Evolutionary conservation across 2,797 vertebrate species (phyloP), one percentile per base, ranked within the genome.

Genomic region (Sciurus carolinensis): DNA sequence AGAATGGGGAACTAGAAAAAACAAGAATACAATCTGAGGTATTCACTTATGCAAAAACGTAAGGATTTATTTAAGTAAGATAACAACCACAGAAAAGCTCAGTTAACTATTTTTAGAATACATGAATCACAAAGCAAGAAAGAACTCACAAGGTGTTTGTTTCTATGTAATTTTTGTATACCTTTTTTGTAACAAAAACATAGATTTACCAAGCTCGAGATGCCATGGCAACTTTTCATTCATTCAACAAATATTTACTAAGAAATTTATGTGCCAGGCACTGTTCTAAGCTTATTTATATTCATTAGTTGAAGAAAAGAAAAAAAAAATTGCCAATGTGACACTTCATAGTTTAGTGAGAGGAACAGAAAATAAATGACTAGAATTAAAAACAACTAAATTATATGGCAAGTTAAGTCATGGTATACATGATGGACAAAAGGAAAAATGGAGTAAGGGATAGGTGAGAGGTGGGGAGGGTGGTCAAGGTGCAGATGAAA

Each of bases 371-470:
- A 62, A 66, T 72, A 84, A 83, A 30, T 57, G 18, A 47, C 47
- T 57, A 87, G 75, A 69, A 79, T 47, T 69, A 81, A 59, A 75
- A 90, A 50, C 12, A 92, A 80, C 18, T 9, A 92, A 82, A 66
- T 69, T 57, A 42, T 50, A 20, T 26, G 62, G n/a, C 17, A 14
- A 44, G 44, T 71, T 88, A 64, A 42, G 66, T 42, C 33, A 24
- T 66, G 24, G 9, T 66, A 26, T 30, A 8, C 22, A 54, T 79
- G 47, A 14, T 47, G 14, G 20, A 30, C 47, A 42, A 66, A 67
- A 33, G 20, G 54, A 20, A 39, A 62, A 87, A 42, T 17, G 24
- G 28, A 69, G 10, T 44, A 36, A 67, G 47, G 26, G 7, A 14
- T 7, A 33, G n/a, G 18, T 50, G 50, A 33, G 17, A 15, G 0